Base-by-base conservation (phyloP, 2,113 vertebrate genomes). In the Hepsetus odoe region DNA sequence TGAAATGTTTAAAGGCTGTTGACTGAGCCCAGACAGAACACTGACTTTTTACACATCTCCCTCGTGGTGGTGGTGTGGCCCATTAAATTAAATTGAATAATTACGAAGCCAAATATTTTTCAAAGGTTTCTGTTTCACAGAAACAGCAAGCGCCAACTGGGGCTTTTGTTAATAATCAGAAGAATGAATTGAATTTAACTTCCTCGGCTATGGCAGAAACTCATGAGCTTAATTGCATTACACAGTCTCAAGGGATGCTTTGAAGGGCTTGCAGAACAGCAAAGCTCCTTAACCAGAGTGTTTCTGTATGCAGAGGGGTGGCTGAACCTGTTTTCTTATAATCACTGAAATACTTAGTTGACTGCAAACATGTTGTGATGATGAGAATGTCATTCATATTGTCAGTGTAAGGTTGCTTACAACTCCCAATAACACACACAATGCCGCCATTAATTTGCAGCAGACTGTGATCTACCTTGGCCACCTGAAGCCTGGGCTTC, bases 71-170 rank as follows among this genome's bases (percentile, higher is more conserved):
- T 51, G 38, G 74, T 46, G 59, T 69, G 75, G 58, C 68, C 61
- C 55, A 73, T 72, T 70, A 68, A 79, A 82, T 59, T 46, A 79
- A 84, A 76, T 49, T 20, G 65, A 62, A 59, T 80, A 81, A 86
- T 86, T 83, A 71, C 71, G n/a, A 26, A 76, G 58, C 58, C 69
- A 71, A 72, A 78, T 74, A 79, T 76, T 76, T 75, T 76, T 80
- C 18, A 68, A 77, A 59, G 70, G 72, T 74, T 81, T 81, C 40
- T 59, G 30, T 83, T 83, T 79, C 59, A n/a, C 73, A 32, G 35
- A 61, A 80, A 53, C 18, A 46, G 46, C 58, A 77, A 64, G 40
- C 38, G 12, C 69, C 72, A 69, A 56, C 74, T 10, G 68, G 75
- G 83, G 72, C 33, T 73, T 73, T 79, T 64, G 46, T 72, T 69